These are phyloP conservation scores for Novumbra hubbsi DNA, from an alignment of 2,797 vertebrate species.

Conservation along the genomic window DNA sequence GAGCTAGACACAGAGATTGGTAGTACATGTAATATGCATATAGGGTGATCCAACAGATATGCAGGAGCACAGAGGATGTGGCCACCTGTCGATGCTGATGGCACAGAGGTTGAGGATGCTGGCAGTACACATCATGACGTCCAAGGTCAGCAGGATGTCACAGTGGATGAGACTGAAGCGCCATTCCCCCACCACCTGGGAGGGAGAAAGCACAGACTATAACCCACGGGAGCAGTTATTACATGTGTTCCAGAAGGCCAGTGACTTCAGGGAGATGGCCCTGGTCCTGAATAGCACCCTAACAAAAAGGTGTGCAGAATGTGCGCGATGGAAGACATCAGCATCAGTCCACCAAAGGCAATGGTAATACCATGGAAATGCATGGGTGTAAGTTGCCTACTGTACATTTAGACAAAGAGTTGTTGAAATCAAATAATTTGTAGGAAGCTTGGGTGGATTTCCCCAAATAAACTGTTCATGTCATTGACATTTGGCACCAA, in stretches of 20 bases:
- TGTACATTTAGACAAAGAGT: too few relatives aligned
- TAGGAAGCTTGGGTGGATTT: too few relatives aligned
- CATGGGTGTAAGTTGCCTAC: too few relatives aligned
- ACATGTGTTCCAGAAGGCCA: neutral
- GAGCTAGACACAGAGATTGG: neutral
- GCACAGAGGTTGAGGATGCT: slow-evolving; percentile 82
- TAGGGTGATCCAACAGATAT: neutral
- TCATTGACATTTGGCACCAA: too few relatives aligned
- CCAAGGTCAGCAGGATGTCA: slow-evolving; percentile 77
- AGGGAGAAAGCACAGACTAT: neutral
- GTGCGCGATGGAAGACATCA: too few relatives aligned
- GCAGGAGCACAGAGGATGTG: too few relatives aligned
- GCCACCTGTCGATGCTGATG: slow-evolving; percentile 81
- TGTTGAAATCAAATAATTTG: too few relatives aligned
- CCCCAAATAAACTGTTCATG: too few relatives aligned
- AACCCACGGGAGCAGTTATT: neutral
- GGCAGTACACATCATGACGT: slow-evolving; percentile 83
- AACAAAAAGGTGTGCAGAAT: too few relatives aligned
- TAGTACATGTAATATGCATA: neutral
- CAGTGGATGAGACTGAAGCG: slow-evolving; percentile 78
- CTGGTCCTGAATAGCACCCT: neutral
- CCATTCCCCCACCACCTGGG: slow-evolving; percentile 78
- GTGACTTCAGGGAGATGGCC: neutral
- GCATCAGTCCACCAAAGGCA: too few relatives aligned
- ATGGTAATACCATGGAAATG: too few relatives aligned